A percentile compares a stretch with the other conserved stretches of the same genome.
These are phyloP conservation scores for Paralichthys olivaceus DNA, from an alignment of 2,113 vertebrate species.

Conservation along the genomic window DNA sequence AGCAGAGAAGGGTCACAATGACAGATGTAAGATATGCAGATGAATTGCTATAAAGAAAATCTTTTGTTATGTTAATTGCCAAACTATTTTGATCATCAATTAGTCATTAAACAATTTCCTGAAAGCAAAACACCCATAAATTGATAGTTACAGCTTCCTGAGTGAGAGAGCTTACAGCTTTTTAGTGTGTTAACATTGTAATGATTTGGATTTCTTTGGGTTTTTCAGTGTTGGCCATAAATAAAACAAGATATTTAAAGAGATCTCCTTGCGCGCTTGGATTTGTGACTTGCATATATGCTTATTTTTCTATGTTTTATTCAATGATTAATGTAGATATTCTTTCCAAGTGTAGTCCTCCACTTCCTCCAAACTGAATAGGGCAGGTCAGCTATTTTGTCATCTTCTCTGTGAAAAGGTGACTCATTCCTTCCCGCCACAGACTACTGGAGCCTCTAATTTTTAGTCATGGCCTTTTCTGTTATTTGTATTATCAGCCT, in stretches of 20 bases:
- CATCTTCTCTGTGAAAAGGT: conserved; percentile 41
- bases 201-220: not conserved
- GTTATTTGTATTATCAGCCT: conserved; percentile 51
- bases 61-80: too few species aligned
- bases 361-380: conserved; percentile 8
- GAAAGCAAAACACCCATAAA: not conserved
- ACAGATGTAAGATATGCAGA: not conserved
- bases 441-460: conserved; percentile 49
- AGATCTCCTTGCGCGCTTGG: not conserved
- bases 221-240: too few species aligned
- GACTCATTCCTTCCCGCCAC: conserved; percentile 59
- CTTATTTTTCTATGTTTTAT: not conserved
- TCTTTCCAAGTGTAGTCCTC: not conserved
- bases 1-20: conserved; percentile 1
- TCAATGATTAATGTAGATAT: not conserved
- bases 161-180: not conserved
- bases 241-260: not conserved
- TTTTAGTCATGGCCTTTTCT: conserved; percentile 35
- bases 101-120: too few species aligned
- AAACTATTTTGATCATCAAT: too few species aligned
- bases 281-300: not conserved
- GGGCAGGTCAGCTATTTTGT: conserved; percentile 12
- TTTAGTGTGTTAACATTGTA: not conserved
- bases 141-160: not conserved
- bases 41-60: not conserved